Percentiles rank a stretch among this genome's conserved stretches.
Conservation (phyloP, 2,888 invertebrate species). For the Mechanitis mazaeus region DNA sequence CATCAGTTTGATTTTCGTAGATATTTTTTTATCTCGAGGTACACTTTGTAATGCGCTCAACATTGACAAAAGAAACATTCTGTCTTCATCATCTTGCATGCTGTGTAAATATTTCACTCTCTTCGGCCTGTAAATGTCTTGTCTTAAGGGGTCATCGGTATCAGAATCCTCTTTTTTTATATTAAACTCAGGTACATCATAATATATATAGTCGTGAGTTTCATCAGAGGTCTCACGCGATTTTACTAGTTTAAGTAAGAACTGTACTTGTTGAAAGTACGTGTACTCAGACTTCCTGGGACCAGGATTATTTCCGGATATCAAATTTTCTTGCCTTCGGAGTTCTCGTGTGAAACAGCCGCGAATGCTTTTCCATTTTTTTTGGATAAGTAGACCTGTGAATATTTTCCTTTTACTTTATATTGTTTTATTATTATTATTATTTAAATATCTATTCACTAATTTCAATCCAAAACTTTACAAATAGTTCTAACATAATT, state of each 20-base stretch:
- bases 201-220: conserved; percentile 7
- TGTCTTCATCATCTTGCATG: conserved; percentile 19
- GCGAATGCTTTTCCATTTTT: conserved; percentile 33
- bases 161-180: conserved; percentile 14
- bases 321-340: conserved; percentile 27
- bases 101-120: conserved; percentile 5
- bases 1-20: conserved; percentile 29
- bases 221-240: conserved; percentile 16
- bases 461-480: too few species aligned
- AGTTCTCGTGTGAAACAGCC: conserved; percentile 30
- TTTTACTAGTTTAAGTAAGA: conserved; percentile 28
- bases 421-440: too few species aligned
- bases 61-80: conserved; percentile 25
- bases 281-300: conserved; percentile 33
- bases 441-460: too few species aligned
- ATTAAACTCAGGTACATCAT: background rate
- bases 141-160: conserved; percentile 10
- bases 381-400: conserved; percentile 19
- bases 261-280: conserved; percentile 31
- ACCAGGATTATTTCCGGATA: conserved; percentile 26
- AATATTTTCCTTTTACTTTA: too few species aligned
- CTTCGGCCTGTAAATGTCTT: background rate
- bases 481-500: background rate
- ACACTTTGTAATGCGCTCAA: conserved; percentile 24
- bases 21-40: conserved; percentile 22